Conservation (phyloP, 2,888 invertebrate species). For the Eupelmus urozonus region DNA sequence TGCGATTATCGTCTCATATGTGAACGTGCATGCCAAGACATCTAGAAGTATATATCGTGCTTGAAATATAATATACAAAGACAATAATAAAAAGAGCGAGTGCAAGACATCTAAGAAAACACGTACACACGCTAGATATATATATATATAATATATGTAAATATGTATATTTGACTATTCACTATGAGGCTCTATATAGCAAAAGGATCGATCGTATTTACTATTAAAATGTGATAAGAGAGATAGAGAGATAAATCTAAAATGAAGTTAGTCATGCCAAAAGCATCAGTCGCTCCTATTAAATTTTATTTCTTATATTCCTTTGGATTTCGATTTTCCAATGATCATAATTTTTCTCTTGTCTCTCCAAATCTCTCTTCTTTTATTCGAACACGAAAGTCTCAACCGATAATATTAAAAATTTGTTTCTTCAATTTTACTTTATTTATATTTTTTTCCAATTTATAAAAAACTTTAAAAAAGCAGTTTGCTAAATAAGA, state of each 20-base stretch:
- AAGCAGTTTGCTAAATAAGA: too few species aligned
- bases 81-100: constrained; percentile 71
- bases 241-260: constrained; percentile 64
- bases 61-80: constrained; percentile 63
- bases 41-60: constrained; percentile 70
- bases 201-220: constrained; percentile 48
- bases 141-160: constrained; percentile 53
- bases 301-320: constrained; percentile 56
- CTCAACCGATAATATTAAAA: not conserved
- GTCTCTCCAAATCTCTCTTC: constrained; percentile 55
- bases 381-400: constrained; percentile 11
- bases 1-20: constrained; percentile 66
- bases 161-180: constrained; percentile 63
- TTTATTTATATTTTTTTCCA: too few species aligned
- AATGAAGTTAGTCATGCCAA: constrained; percentile 68
- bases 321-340: constrained; percentile 32
- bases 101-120: constrained; percentile 76
- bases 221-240: constrained; percentile 51
- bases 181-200: constrained; percentile 65
- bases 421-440: not conserved
- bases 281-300: constrained; percentile 53
- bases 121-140: constrained; percentile 70
- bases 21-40: constrained; percentile 76
- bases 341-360: constrained; percentile 41
- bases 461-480: too few species aligned